Base-by-base conservation (phyloP, 1,140 invertebrate genomes). In the Panagrolaimus sp. region DNA sequence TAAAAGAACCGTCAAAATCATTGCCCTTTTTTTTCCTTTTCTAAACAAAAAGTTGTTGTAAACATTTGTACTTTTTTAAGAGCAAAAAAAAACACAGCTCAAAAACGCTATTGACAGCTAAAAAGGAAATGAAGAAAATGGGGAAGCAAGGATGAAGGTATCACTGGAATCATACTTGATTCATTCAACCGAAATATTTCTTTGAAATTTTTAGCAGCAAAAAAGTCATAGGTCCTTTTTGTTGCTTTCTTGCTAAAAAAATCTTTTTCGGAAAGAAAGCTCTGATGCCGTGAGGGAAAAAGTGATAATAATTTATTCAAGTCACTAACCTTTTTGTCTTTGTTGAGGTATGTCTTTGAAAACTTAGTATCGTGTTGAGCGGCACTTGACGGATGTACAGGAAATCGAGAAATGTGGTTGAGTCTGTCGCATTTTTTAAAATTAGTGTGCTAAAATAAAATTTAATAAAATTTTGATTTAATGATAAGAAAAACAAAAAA, bases 391-490 rank as follows among this genome's bases (percentile, higher is more conserved):
- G 76, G 76, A 74, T 78, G 74, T 45, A 78, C 73, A 20, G 76
- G 75, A 72, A 74, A 75, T 45, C 76, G 76, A 27, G 72, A 63
- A 25, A 78, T 72, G 72, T 78, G 76, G 71, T 78, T 78, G 68
- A 78, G 69, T 51, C 76, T 66, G 48, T 78, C 76, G 76, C 76
- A 78, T 78, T 78, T 78, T 68, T 78, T 78, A 65, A 78, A 73
- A 66, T 75, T 78, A 53, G 76, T 75, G 66, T 78, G 76, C 76
- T 78, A 65, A 71, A 78, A 78, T 48, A n/a, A 25, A 27, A 57
- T 57, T 16, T 3, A n/a, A 11, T 57, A 57, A 25, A 57, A n/a
- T 16, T 57, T 20, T 57, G 27, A 57, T 25, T 57, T 38, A 38
- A 38, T 4, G 7, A 38, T 38, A 38, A 38, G 2, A 38, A 38